phyloP scores from a whole-genome alignment of 1,140 invertebrate species.

The Pristionchus pacificus region DNA sequence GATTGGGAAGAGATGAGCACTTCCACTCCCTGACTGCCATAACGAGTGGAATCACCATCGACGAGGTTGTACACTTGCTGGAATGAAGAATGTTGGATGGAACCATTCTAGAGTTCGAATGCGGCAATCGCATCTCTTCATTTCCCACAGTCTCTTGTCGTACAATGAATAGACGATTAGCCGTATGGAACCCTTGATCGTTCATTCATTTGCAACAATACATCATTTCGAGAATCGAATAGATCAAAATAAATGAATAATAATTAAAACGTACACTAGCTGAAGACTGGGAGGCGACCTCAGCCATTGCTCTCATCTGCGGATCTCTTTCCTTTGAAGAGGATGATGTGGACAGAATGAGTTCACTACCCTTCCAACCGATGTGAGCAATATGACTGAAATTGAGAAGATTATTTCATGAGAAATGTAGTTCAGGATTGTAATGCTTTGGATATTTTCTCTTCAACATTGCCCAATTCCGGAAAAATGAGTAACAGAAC shows the following conservation, averaged over 20 bases:
- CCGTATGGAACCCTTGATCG: background rate
- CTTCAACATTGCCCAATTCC: background rate
- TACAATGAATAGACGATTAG: background rate
- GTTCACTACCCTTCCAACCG: constrained; percentile 31
- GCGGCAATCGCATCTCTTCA: background rate
- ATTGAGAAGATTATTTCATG: background rate
- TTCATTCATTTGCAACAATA: background rate
- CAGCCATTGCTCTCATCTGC: constrained; percentile 21
- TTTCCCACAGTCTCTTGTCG: constrained; percentile 3
- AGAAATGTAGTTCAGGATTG: background rate
- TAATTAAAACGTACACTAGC: background rate
- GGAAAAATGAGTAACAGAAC: background rate
- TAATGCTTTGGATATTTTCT: background rate
- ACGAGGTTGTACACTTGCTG: constrained; percentile 23
- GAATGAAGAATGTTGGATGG: background rate
- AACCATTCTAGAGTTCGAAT: background rate
- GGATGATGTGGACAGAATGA: constrained; percentile 29
- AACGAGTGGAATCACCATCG: constrained; percentile 7
- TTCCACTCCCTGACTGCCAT: constrained; percentile 17
- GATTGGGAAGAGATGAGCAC: background rate
- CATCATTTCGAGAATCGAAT: background rate
- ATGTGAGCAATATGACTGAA: constrained; percentile 37
- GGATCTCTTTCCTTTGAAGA: constrained; percentile 21
- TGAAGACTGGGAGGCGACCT: constrained; percentile 26
- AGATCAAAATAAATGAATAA: background rate